Conservation (phyloP, 1,140 invertebrate genomes). For the Rhyzopertha dominica region DNA sequence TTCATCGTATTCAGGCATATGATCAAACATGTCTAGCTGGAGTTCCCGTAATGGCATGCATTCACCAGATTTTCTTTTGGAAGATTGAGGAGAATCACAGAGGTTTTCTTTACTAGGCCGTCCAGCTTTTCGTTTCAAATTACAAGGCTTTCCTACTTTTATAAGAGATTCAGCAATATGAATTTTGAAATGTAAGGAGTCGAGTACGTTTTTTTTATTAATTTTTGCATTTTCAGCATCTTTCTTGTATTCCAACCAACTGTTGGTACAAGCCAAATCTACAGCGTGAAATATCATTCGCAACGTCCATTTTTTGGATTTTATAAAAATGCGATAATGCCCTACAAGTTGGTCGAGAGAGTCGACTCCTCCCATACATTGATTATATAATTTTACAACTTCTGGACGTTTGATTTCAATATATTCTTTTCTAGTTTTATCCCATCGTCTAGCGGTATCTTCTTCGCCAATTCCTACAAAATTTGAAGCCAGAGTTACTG, state of each 20-base stretch:
- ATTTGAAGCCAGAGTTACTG: slow-evolving; percentile 44
- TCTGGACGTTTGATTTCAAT: slow-evolving; percentile 23
- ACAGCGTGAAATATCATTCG: slow-evolving; percentile 13
- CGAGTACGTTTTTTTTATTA: slow-evolving; percentile 4
- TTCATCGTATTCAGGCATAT: too few relatives aligned
- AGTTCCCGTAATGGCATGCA: too few relatives aligned
- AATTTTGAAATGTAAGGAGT: slow-evolving; percentile 4
- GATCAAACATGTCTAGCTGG: too few relatives aligned
- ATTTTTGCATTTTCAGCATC: slow-evolving; percentile 1
- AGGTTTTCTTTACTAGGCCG: too few relatives aligned
- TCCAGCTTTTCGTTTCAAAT: too few relatives aligned
- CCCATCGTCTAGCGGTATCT: slow-evolving; percentile 40
- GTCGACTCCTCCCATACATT: slow-evolving; percentile 18
- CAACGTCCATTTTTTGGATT: slow-evolving; percentile 19
- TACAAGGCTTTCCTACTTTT: too few relatives aligned
- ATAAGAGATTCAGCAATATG: slow-evolving; percentile 4
- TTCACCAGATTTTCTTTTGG: too few relatives aligned
- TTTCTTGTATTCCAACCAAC: slow-evolving; percentile 14
- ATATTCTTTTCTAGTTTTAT: slow-evolving; percentile 32
- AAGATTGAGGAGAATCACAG: too few relatives aligned
- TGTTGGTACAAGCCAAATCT: slow-evolving; percentile 15
- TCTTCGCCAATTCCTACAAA: slow-evolving; percentile 42
- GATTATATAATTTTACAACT: slow-evolving; percentile 25
- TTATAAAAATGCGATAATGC: slow-evolving; percentile 14
- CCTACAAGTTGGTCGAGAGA: slow-evolving; percentile 12